These are phyloP conservation scores for Heliopora coerulea DNA, from an alignment of 92 coral and sea anemone species.

Conservation along the genomic window DNA sequence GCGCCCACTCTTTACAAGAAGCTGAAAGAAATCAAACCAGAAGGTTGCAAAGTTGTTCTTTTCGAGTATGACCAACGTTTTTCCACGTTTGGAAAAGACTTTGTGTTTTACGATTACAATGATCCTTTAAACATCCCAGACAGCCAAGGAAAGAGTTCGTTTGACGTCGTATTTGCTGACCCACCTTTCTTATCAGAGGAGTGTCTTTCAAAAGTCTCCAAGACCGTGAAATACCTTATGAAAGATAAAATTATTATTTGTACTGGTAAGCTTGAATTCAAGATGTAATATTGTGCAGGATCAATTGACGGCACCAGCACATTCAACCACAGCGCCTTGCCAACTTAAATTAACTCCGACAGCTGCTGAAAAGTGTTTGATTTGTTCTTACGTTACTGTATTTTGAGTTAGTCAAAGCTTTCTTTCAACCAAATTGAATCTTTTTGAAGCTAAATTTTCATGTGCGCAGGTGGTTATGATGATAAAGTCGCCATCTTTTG, in stretches of 20 bases:
- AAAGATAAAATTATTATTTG: slow-evolving; percentile 65
- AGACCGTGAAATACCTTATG: slow-evolving; percentile 64
- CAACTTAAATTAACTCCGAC: too few relatives aligned
- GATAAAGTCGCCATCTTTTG: too few relatives aligned
- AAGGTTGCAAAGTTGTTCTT: slow-evolving; percentile 50
- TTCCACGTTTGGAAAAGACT: slow-evolving; percentile 61
- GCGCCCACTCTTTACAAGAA: slow-evolving; percentile 72
- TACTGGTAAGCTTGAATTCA: slow-evolving; percentile 61
- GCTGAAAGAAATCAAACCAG: slow-evolving; percentile 50
- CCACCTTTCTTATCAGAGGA: slow-evolving; percentile 77
- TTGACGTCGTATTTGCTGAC: slow-evolving; percentile 73
- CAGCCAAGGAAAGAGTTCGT: slow-evolving; percentile 42
- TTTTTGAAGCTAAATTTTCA: too few relatives aligned
- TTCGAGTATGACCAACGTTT: slow-evolving; percentile 75
- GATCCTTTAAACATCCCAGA: slow-evolving; percentile 56
- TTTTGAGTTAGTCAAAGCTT: too few relatives aligned
- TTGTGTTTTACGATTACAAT: slow-evolving; percentile 62
- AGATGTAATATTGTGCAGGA: too few relatives aligned
- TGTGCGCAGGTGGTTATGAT: too few relatives aligned
- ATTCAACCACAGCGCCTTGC: too few relatives aligned
- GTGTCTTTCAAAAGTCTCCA: slow-evolving; percentile 55
- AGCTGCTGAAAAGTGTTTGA: too few relatives aligned
- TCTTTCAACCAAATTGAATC: too few relatives aligned
- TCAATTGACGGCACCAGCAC: too few relatives aligned
- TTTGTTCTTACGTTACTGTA: too few relatives aligned